Evolutionary conservation across 2,113 vertebrate genomes (phyloP).

Genomic region (Vulpes lagopus): DNA sequence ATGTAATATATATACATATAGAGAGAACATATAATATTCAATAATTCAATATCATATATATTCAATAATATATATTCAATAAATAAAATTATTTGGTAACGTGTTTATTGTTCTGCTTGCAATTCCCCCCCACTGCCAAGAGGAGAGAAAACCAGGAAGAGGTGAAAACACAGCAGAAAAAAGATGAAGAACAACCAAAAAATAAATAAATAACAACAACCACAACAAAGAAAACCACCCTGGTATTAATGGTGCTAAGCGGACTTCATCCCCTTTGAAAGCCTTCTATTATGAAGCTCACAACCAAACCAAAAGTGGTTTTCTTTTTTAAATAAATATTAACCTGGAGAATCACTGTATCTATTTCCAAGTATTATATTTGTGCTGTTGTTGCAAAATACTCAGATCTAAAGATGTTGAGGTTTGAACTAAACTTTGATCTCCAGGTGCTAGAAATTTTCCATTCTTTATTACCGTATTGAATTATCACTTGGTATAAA

Average conservation of each 20-base stretch:
- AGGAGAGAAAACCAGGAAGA: rapidly evolving
- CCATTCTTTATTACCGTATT: constrained; percentile 13
- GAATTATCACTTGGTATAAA: constrained; percentile 35
- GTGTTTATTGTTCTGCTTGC: not conserved
- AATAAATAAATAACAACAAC: not conserved
- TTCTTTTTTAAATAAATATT: constrained; percentile 22
- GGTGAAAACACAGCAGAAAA: not conserved
- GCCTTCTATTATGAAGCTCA: not conserved
- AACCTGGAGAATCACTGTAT: not conserved
- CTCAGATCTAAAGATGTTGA: not conserved
- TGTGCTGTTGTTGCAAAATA: not conserved
- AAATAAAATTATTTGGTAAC: not conserved
- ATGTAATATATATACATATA: not conserved
- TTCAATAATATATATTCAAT: not conserved
- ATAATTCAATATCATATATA: no score
- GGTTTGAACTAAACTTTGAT: not conserved
- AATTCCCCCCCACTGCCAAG: not conserved
- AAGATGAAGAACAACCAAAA: not conserved
- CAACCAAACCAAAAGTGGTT: not conserved
- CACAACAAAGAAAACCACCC: not conserved
- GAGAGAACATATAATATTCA: no score
- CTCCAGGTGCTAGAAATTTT: constrained; percentile 16
- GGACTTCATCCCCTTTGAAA: not conserved
- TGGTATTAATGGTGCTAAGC: not conserved
- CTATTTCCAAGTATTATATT: not conserved